These are phyloP conservation scores for Ascidia mentula DNA, from an alignment of 23 tunicate genomes.

Conservation along the genomic window DNA sequence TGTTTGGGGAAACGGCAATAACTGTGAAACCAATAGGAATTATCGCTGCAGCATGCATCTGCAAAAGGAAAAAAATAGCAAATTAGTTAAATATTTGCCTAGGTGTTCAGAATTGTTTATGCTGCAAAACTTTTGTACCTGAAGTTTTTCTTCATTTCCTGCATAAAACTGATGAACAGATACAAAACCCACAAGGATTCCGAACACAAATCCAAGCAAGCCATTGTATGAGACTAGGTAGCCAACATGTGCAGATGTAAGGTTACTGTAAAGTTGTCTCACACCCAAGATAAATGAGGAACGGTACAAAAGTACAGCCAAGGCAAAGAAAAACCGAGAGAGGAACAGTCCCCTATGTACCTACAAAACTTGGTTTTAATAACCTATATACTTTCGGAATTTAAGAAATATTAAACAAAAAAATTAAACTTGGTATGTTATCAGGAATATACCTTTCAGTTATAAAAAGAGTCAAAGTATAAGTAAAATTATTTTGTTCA, in stretches of 20 bases:
- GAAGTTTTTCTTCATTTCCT: conserved; percentile 57
- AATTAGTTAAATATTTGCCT: too few species aligned
- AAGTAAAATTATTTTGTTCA: too few species aligned
- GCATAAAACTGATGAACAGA: conserved; percentile 29
- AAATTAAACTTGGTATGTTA: too few species aligned
- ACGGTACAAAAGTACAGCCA: conserved; percentile 50
- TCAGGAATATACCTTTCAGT: too few species aligned
- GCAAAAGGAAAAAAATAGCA: too few species aligned
- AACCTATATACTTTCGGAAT: too few species aligned
- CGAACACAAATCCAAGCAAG: conserved; percentile 38
- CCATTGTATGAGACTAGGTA: conserved; percentile 59
- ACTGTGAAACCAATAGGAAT: conserved; percentile 30
- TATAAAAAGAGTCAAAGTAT: too few species aligned
- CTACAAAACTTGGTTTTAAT: too few species aligned
- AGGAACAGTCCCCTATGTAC: conserved; percentile 36
- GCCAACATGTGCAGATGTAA: conserved; percentile 35
- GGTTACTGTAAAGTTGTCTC: conserved; percentile 27
- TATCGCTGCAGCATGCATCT: conserved; percentile 50
- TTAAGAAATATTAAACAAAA: too few species aligned
- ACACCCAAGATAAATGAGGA: conserved; percentile 61
- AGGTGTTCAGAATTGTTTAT: background rate
- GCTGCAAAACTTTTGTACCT: too few species aligned
- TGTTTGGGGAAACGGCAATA: conserved; percentile 28
- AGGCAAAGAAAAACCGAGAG: conserved; percentile 46
- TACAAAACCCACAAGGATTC: conserved; percentile 32